phyloP scores from a whole-genome alignment of 35 echinoderm and acorn worm genomes.

The Lytechinus variegatus region DNA sequence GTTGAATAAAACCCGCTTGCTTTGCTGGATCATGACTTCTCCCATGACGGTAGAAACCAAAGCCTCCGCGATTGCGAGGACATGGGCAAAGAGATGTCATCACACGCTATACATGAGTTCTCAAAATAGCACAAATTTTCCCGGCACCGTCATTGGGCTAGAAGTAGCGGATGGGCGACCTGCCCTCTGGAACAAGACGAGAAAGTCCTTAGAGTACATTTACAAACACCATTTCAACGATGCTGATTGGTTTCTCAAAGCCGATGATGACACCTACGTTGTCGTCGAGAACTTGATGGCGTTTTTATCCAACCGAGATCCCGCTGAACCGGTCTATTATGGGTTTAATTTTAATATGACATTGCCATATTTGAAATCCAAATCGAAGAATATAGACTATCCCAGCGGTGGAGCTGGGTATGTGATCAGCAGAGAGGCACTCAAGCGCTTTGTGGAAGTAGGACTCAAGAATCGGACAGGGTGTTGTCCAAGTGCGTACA shows the following conservation, averaged over 20 bases:
- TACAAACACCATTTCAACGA: slow-evolving; percentile 73
- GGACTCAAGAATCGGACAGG: background rate
- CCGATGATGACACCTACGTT: slow-evolving; percentile 85
- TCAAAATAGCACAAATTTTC: slow-evolving; percentile 67
- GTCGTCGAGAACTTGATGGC: slow-evolving; percentile 78
- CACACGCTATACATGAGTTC: slow-evolving; percentile 75
- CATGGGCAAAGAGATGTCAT: slow-evolving; percentile 77
- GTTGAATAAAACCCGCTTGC: slow-evolving; percentile 43
- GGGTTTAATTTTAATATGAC: slow-evolving; percentile 52
- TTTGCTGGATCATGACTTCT: slow-evolving; percentile 79
- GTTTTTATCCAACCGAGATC: slow-evolving; percentile 61
- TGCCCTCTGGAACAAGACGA: slow-evolving; percentile 77
- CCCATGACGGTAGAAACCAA: slow-evolving; percentile 61
- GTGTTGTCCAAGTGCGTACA: background rate
- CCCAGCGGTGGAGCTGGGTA: slow-evolving; percentile 89
- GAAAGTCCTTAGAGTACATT: slow-evolving; percentile 71
- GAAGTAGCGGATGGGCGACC: slow-evolving; percentile 62
- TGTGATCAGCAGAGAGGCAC: slow-evolving; percentile 65
- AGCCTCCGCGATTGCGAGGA: slow-evolving; percentile 48
- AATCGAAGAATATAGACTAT: slow-evolving; percentile 64
- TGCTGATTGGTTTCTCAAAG: slow-evolving; percentile 94
- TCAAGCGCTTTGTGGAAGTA: slow-evolving; percentile 60
- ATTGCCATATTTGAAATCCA: background rate
- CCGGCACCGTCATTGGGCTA: slow-evolving; percentile 59
- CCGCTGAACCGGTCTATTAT: slow-evolving; percentile 68